Evolutionary conservation across 2,797 vertebrate species (phyloP).

Genomic region (Argyrosomus regius): DNA sequence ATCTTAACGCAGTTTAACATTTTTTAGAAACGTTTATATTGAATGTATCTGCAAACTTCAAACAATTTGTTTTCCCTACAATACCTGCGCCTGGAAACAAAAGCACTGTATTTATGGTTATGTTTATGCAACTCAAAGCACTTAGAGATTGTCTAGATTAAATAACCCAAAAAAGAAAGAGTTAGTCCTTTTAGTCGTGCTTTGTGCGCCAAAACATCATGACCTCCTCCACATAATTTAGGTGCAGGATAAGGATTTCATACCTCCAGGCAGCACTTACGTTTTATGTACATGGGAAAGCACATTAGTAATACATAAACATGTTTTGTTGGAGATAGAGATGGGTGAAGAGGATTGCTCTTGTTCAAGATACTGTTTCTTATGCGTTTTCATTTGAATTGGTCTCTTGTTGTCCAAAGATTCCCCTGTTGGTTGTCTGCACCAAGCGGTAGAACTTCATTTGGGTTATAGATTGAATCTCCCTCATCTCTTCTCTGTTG

Average conservation of each 20-base stretch:
- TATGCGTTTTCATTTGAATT: background rate
- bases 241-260: background rate
- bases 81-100: background rate
- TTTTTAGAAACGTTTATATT: background rate
- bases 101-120: background rate
- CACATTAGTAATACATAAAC: background rate
- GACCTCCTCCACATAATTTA: background rate
- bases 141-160: background rate
- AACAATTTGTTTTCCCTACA: background rate
- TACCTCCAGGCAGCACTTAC: background rate
- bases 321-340: background rate
- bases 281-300: background rate
- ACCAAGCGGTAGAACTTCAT: constrained; percentile 20
- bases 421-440: background rate
- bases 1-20: background rate
- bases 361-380: background rate
- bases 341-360: background rate
- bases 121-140: background rate
- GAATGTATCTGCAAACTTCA: background rate
- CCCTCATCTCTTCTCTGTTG: constrained; percentile 6
- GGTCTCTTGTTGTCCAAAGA: constrained; percentile 10
- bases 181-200: background rate
- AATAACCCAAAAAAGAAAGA: background rate
- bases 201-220: background rate
- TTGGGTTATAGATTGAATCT: constrained; percentile 27